Evolutionary conservation across 1,140 invertebrate genomes (phyloP), one percentile per base, ranked within the genome.

Genomic region (Hermetia illucens): DNA sequence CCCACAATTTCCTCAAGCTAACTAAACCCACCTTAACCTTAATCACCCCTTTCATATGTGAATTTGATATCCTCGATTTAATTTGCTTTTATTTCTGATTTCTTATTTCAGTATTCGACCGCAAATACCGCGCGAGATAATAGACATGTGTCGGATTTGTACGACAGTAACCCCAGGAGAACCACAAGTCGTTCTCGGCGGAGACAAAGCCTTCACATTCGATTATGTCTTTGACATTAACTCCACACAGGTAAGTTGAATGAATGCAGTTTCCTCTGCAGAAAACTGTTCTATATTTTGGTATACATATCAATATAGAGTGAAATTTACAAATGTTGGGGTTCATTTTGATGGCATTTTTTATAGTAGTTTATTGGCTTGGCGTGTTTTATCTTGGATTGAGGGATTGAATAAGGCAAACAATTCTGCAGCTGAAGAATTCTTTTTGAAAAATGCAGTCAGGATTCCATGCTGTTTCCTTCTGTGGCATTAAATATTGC

Each of bases 171-270:
- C 88, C 9, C 73, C 80, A 2, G 81, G 77, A 1, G 87, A 92
- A 46, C 85, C 91, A 0, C 89, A 97, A 58, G 78, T 98, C 2
- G 82, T 88, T 41, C 69, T 98, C 5, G 93, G 92, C 32, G 79
- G 82, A 13, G 92, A 97, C 61, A 87, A 93, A 55, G 79, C 84
- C 22, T 98, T 98, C 66, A 97, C 95, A 5, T 98, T 94, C 62
- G 92, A 99, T 65, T 82, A 85, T 66, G 91, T 97, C 4, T 93
- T 95, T 57, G 86, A 93, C 55, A 77, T 74, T 4, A 69, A 66
- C 36, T 66, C 72, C n/a, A 68, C 69, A 34, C 85, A 91, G 43
- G 53, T 54, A 21, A 27, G 19, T 37, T 19, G n/a, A n/a, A n/a
- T n/a, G n/a, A n/a, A n/a, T n/a, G 24, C 8, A n/a, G 24, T 8